A percentile compares a stretch with the other conserved stretches of the same genome.
Conservation (phyloP, 2,888 invertebrate species). For the Siphonodentalium dalli region DNA sequence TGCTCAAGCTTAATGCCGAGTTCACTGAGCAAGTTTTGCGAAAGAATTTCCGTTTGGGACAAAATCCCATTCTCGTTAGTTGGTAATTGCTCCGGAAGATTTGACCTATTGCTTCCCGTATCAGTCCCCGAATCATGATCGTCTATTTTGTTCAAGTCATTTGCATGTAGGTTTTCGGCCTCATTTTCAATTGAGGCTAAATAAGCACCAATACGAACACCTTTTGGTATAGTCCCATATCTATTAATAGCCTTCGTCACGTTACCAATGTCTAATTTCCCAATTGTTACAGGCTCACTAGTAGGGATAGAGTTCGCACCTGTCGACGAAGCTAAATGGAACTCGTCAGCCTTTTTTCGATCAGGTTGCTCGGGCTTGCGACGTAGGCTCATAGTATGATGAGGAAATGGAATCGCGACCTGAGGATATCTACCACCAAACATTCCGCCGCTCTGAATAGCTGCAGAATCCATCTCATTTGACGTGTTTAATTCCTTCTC, state of each 20-base stretch:
- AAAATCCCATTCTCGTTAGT: constrained; percentile 20
- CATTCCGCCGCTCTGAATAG: too few species aligned
- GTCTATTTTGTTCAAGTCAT: constrained; percentile 42
- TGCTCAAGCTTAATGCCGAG: constrained; percentile 52
- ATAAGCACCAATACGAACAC: constrained; percentile 94
- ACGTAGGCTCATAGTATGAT: constrained; percentile 35
- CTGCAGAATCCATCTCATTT: too few species aligned
- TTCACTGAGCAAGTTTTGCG: too few species aligned
- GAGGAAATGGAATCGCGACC: constrained; percentile 53
- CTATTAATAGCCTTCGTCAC: constrained; percentile 88
- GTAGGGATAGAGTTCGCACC: constrained; percentile 34
- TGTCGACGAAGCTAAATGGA: constrained; percentile 7
- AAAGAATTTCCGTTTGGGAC: too few species aligned
- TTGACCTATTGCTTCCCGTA: constrained; percentile 51
- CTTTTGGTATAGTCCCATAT: constrained; percentile 96
- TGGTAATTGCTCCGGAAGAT: too few species aligned
- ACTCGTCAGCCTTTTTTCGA: constrained; percentile 12
- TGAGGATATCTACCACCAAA: constrained; percentile 42
- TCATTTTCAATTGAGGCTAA: constrained; percentile 79
- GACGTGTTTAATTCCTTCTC: constrained; percentile 4
- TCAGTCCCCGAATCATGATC: constrained; percentile 57
- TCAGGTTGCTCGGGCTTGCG: constrained; percentile 36
- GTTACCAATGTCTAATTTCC: constrained; percentile 93
- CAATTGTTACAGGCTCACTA: constrained; percentile 69
- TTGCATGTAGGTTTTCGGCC: constrained; percentile 37